A percentile compares a stretch with the other conserved stretches of the same genome.
These are phyloP conservation scores for Megaceryle torquata DNA, from an alignment of 2,113 vertebrate species.

Conservation along the genomic window DNA sequence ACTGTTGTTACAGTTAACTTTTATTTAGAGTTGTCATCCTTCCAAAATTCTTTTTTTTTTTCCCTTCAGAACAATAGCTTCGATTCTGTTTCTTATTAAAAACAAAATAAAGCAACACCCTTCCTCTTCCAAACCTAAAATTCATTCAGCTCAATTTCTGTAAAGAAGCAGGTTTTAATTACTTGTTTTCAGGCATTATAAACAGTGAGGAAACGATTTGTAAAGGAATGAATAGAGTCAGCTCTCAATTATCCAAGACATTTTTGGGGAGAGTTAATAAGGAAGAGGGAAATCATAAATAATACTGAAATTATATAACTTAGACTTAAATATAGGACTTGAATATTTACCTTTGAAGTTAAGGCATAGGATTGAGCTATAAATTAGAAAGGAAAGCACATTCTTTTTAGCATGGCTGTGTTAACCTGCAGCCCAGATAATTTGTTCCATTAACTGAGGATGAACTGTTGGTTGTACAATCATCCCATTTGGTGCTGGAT, in stretches of 20 bases:
- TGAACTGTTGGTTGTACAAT: background rate
- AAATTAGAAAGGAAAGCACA: background rate
- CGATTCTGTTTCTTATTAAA: constrained; percentile 54
- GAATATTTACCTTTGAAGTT: background rate
- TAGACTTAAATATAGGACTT: background rate
- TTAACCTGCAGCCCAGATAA: background rate
- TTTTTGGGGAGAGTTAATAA: constrained; percentile 11
- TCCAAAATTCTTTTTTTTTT: background rate
- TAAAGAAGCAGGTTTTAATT: constrained; percentile 28
- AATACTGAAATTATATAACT: background rate
- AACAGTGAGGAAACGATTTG: constrained; percentile 29
- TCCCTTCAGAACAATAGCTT: constrained; percentile 34
- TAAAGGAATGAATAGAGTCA: constrained; percentile 23
- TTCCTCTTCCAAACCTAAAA: constrained; percentile 52
- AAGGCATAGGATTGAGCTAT: background rate
- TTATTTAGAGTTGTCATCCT: constrained; percentile 48
- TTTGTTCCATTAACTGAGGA: background rate
- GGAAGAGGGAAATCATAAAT: constrained; percentile 6
- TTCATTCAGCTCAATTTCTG: constrained; percentile 34
- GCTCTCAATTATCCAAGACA: background rate
- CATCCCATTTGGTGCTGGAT: background rate
- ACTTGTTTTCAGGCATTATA: constrained; percentile 23
- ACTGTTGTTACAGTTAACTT: constrained; percentile 57
- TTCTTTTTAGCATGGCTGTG: background rate
- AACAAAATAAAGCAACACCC: constrained; percentile 63